Base-by-base conservation (phyloP, 1,140 invertebrate genomes). In the Alviniconcha marisindica region DNA sequence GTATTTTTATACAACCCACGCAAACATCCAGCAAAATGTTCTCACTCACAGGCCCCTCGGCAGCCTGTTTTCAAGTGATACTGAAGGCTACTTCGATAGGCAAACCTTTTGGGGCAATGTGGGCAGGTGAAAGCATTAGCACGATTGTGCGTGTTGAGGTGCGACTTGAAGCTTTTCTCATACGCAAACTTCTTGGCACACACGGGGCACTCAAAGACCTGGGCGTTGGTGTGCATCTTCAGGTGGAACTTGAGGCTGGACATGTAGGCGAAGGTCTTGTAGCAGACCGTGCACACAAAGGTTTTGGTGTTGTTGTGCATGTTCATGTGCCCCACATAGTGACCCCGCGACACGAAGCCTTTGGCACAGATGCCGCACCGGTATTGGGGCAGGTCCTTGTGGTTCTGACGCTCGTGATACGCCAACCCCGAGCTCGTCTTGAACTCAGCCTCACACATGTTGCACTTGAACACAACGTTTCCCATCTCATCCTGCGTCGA, bases 221-320 rank as follows among this genome's bases (percentile, higher is more conserved):
- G 24, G 73, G 44, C 44, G 73, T 51, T 76, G 73, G 33, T 76
- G 73, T 76, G 73, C 73, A 76, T 76, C 42, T 76, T 76, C 38
- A 76, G 24, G 73, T 76, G 73, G 73, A 76, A 76, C 44, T 76
- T 76, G 40, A 80, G 78, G 60, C 78, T 80, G 54, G 56, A 60
- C 56, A 54, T 80, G 56, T 80, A 80, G 36, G 56, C 60, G 56
- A 80, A 80, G 31, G 54, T 66, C 36, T 66, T 60, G 4, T 33
- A 60, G 60, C 78, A 80, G 1, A 66, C 40, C 38, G 78, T 44
- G 60, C 78, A 80, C 36, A 56, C 60, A 21, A 80, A 80, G 40
- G 78, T 44, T n/a, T 80, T 80, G 40, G 56, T 66, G 40, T 66
- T 66, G 60, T 66, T 80, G 78, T 80, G 78, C 78, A 80, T 80